Percentiles rank a stretch among this genome's conserved stretches.
These are phyloP conservation scores for Heterotilapia buettikoferi DNA, from an alignment of 2,113 vertebrate species.

Conservation along the genomic window DNA sequence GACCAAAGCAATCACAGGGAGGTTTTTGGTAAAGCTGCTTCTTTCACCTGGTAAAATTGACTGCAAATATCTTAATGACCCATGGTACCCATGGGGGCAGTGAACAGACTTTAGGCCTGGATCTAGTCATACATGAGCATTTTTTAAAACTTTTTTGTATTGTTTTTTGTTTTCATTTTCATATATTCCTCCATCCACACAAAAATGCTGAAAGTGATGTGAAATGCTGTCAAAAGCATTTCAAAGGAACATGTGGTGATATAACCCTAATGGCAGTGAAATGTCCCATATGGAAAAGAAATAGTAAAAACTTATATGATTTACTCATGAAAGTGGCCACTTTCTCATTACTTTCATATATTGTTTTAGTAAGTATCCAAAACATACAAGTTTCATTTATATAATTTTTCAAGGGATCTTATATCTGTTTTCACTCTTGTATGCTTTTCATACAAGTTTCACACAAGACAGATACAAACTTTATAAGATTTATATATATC, in stretches of 20 bases:
- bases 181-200: not conserved
- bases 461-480: no score
- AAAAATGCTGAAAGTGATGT: not conserved
- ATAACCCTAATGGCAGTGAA: not conserved
- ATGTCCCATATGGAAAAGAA: no score
- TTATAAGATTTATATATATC: no score
- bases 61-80: not conserved
- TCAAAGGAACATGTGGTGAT: not conserved
- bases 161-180: not conserved
- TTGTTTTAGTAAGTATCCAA: no score
- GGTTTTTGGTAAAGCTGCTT: not conserved
- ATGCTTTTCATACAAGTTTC: no score
- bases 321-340: no score
- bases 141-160: rapidly evolving
- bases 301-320: no score
- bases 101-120: not conserved
- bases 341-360: no score
- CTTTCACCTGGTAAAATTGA: not conserved
- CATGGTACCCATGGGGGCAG: not conserved
- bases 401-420: no score
- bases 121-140: not conserved
- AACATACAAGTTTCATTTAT: no score
- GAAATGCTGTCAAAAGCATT: not conserved
- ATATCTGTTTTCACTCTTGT: no score
- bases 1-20: not conserved